Evolutionary conservation across 2,888 invertebrate genomes (phyloP), one percentile per base, ranked within the genome.

Genomic region (Mythimna pallens): DNA sequence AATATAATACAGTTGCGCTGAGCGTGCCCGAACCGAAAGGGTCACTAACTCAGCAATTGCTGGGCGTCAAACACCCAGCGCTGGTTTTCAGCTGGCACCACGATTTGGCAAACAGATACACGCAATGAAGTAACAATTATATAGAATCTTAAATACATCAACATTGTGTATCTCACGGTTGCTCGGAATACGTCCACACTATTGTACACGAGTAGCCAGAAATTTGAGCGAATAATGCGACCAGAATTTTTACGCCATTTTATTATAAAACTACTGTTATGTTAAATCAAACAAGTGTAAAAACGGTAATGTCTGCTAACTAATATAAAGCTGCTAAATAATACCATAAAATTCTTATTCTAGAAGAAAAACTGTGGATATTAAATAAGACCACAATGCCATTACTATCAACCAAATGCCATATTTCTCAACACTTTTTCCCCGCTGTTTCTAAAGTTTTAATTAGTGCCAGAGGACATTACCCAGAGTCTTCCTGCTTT

Each of bases 401-500:
- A 94, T 95, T 94, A 94, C 94, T 94, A 95, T 93, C 92, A 92
- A 86, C 89, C 89, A 90, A 93, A 93, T 88, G 94, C 93, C 90
- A 94, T 94, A 94, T 95, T 95, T 95, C 92, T 94, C 91, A 93
- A 94, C 93, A 95, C 95, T 93, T 95, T 95, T 95, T 93, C 93
- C 25, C 90, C 92, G 90, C 89, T 89, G 92, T 92, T 93, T 87
- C 88, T 90, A 93, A 95, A 96, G 95, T 96, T 96, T 96, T 95
- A 96, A 95, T 96, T 95, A 95, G 94, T 94, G 94, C 94, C 95
- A 93, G 93, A 94, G 95, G 95, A 96, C 94, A 95, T 95, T 95
- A 95, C 92, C 92, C 93, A 90, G 89, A 88, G 90, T 92, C 92
- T 92, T 92, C 92, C 88, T 91, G 91, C 91, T 92, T 92, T 88